Base-by-base conservation (phyloP, 2,888 invertebrate species). In the Seira sanloemensis region DNA sequence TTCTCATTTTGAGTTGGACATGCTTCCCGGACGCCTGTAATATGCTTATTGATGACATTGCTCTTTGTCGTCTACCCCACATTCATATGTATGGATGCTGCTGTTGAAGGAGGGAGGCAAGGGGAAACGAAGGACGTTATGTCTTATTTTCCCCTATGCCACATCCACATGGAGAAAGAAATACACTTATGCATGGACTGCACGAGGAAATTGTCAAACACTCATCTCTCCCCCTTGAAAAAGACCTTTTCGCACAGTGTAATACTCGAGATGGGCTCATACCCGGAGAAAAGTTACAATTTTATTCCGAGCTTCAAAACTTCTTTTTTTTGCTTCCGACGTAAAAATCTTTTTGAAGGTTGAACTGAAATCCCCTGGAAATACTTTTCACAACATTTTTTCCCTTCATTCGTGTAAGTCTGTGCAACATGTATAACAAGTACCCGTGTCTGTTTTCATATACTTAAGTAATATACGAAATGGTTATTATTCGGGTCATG, bases 401-500 rank as follows among this genome's bases (percentile, higher is more conserved):
- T 21, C 4, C 19, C 23, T 12, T 37, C 37, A 37, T 37, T 37
- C 37, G 7, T 37, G 5, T 12, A 12, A 37, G 37, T 62, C 21
- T 62, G 62, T 74, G 23, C 27, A 62, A 21, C 46, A 24, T 50
- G 23, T 50, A 24, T 26, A 72, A n/a, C 37, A 37, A 18, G 69
- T 26, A 9, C 58, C 37, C 24, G 4, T 58, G 58, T 62, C 21
- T 21, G 23, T 18, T 72, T 46, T 23, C 2, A n/a, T 71, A n/a
- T 21, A 18, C 50, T 19, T 12, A 69, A 69, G 21, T 18, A 69
- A 69, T 18, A 69, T 37, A 72, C 62, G 62, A 58, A 73, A 73
- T 73, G 58, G 62, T 62, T 62, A 62, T 62, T 73, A 79, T 79
- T 79, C 50, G 67, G 79, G 79, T 79, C 79, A 79, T 73, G 50